Evolutionary conservation across 2,797 vertebrate species (phyloP), one percentile per base, ranked within the genome.

Genomic region (Echeneis naucrates): DNA sequence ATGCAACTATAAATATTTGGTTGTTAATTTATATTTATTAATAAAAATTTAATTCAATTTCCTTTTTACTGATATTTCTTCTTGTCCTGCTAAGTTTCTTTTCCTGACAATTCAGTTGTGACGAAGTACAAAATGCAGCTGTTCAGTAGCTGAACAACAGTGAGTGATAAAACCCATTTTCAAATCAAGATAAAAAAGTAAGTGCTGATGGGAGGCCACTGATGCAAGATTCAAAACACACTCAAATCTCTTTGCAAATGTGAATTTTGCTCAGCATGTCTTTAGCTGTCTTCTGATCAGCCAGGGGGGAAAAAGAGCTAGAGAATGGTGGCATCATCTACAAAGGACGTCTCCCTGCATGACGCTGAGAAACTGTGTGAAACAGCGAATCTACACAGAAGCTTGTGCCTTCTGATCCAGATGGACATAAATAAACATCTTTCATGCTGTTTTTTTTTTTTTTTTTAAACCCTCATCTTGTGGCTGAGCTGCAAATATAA

Each of bases 51-150:
- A n/a, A n/a, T n/a, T n/a, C n/a, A n/a, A n/a, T n/a, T n/a, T n/a
- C n/a, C n/a, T n/a, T n/a, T 2, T 5, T 40, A 16, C 5, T 40
- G 38, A 9, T 26, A 9, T 17, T 56, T 6, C 42, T 32, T n/a
- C 6, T 6, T 17, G 3, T 37, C 14, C 11, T 19, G 24, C 2
- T 53, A 61, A 24, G 56, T 75, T 79, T 75, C 64, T 77, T 75
- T 76, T 45, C 40, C 32, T 5, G 38, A 6, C 40, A 50, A 2
- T 19, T 55, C 58, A 17, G 62, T 59, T 61, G 56, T 21, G 5
- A 1, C 17, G 17, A 4, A 47, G 78, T 66, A 24, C 82, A 78
- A 87, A 85, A 87, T 80, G 4, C 80, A 56, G 30, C 47, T 80
- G 76, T 78, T 81, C 65, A 47, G 63, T 21, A 74, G 74, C 51